phyloP scores from a whole-genome alignment of 1,140 invertebrate species.

The Atta cephalotes region DNA sequence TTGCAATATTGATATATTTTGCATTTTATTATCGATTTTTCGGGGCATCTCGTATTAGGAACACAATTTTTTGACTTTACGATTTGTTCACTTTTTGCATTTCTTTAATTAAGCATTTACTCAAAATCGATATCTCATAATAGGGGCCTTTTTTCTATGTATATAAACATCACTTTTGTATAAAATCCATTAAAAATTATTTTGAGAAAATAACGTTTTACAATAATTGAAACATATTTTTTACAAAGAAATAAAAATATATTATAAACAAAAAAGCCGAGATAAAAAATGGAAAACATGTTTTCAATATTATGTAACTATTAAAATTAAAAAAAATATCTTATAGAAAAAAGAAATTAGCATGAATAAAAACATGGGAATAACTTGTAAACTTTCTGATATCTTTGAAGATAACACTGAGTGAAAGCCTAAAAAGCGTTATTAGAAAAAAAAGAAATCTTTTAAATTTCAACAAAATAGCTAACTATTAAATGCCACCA shows the following conservation, averaged over 20 bases:
- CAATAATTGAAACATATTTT: neutral
- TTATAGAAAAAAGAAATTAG: no score
- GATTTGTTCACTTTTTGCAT: no score
- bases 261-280: neutral
- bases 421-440: neutral
- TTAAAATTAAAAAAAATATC: neutral
- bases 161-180: neutral
- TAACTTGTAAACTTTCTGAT: neutral
- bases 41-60: no score
- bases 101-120: no score
- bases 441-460: neutral
- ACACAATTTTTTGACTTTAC: no score
- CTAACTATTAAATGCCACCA: neutral
- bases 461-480: neutral
- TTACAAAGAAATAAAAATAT: conserved; percentile 3
- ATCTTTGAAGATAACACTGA: no score
- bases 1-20: no score
- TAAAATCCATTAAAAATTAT: neutral
- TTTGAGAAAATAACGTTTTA: neutral
- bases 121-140: no score
- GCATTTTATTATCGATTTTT: no score
- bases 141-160: no score
- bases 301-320: neutral
- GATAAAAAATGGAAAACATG: neutral
- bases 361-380: no score